Evolutionary conservation across 2,888 invertebrate genomes (phyloP), one percentile per base, ranked within the genome.

Genomic region (Brachynemurus nebulosus): DNA sequence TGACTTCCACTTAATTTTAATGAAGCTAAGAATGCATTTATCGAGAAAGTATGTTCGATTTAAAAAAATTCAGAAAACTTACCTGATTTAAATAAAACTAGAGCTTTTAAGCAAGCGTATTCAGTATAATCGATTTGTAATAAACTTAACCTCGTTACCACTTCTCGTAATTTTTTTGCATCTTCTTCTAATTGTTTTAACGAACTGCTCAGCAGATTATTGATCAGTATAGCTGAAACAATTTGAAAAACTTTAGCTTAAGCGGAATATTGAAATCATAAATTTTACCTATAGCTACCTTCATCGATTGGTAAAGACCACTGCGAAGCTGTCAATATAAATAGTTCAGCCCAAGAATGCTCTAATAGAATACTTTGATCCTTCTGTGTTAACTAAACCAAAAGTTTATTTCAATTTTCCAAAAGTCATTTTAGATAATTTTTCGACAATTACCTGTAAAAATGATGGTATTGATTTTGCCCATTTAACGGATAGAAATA

Each of bases 81-180:
- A 86, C 88, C 86, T 63, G 82, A 74, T 63, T 85, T 84, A 61
- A 88, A 90, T 4, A 90, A 68, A 4, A 86, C 75, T 8, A 85
- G 68, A 0, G 85, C 82, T 59, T 88, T 89, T n/a, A 91, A 66
- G 61, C 83, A 89, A 30, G 89, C 84, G 56, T 79, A 85, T 58
- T 91, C 90, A 0, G 82, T 80, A 59, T 82, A 80, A 60, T 91
- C 89, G 14, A 88, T 72, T 50, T 76, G 67, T 43, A 80, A 66
- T 7, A 74, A 64, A 6, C 73, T 69, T 54, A 86, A 75, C 53
- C 79, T 72, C 21, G 74, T 70, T 42, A 85, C 65, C 1, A 84
- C 66, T 52, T 78, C 76, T 34, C 76, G 68, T 45, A 89, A 55
- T 63, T 71, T 64, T 58, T 76, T 55, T 50, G 72, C 70, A 57